Base-by-base conservation (phyloP, 2,888 invertebrate species). In the Metalampra italica region DNA sequence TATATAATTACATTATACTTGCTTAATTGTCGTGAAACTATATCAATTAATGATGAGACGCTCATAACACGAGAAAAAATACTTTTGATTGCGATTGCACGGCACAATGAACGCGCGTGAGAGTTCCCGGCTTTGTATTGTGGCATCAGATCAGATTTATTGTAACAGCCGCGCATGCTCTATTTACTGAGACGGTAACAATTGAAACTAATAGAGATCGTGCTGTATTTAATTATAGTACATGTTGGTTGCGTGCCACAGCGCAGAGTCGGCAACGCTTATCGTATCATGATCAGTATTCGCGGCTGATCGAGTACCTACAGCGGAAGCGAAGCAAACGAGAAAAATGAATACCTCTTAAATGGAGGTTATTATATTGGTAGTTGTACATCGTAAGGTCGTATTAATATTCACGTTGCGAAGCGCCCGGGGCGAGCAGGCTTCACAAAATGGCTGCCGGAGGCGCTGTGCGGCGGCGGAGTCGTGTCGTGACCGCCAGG, bases 401-500 rank as follows among this genome's bases (percentile, higher is more conserved):
- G 70, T 76, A 75, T 86, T 84, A 82, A 78, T 81, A 86, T 86
- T 81, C 86, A 77, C 74, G 68, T 64, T 71, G 75, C 68, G 65
- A 72, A 68, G 71, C 76, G 72, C 75, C 64, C 74, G 72, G 75
- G 72, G 74, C 80, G 39, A 14, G 14, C 79, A 76, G 79, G 79
- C 81, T 79, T 73, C 75, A 85, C 87, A 85, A 87, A 85, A 88
- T 88, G 87, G 87, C 84, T 78, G 86, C 84, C 84, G 71, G 72
- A 77, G 82, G 77, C 80, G 76, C 70, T 68, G 32, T 12, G 71
- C 56, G 22, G 62, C 78, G 73, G 69, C 67, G 68, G 75, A 79
- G 78, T 86, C 86, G 87, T 86, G 78, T 86, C 86, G 87, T 86
- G 86, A 86, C 85, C 81, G 85, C 75, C 80, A 75, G 84, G 88